Evolutionary conservation across 2,888 invertebrate species (phyloP).

Genomic region (Lepidonotus clava): DNA sequence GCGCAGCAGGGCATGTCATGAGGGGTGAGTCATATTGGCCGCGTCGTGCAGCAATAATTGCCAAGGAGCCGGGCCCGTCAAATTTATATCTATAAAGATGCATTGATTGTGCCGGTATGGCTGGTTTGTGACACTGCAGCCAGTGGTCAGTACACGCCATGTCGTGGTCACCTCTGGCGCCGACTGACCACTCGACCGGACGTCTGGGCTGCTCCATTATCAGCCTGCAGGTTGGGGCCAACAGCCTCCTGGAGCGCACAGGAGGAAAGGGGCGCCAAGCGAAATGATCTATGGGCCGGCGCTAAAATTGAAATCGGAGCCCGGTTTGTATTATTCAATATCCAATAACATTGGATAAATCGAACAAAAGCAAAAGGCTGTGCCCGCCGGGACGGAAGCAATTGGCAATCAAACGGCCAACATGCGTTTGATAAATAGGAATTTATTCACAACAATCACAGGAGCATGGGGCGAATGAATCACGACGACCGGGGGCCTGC

Average conservation of each 20-base stretch:
- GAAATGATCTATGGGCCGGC: neutral
- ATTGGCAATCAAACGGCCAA: conserved; percentile 44
- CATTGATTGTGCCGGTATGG: neutral
- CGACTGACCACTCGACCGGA: neutral
- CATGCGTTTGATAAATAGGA: conserved; percentile 49
- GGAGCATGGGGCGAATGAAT: neutral
- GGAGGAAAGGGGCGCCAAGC: neutral
- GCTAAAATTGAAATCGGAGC: conserved; percentile 20
- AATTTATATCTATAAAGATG: conserved; percentile 13
- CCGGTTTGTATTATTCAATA: conserved; percentile 33
- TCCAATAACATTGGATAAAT: conserved; percentile 34
- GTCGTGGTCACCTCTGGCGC: neutral
- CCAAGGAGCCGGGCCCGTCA: conserved; percentile 9
- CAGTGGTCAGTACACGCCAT: too few species aligned
- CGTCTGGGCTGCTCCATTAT: neutral
- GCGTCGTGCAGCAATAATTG: neutral
- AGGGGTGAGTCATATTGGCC: conserved; percentile 16
- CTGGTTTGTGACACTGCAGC: neutral
- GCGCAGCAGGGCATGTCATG: neutral
- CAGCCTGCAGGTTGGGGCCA: too few species aligned
- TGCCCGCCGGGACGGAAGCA: conserved; percentile 8
- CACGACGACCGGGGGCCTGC: neutral
- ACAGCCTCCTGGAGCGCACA: neutral
- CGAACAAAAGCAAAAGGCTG: conserved; percentile 26
- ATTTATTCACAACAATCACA: neutral